Base-by-base conservation (phyloP, 2,888 invertebrate species). In the Macaria liturata region DNA sequence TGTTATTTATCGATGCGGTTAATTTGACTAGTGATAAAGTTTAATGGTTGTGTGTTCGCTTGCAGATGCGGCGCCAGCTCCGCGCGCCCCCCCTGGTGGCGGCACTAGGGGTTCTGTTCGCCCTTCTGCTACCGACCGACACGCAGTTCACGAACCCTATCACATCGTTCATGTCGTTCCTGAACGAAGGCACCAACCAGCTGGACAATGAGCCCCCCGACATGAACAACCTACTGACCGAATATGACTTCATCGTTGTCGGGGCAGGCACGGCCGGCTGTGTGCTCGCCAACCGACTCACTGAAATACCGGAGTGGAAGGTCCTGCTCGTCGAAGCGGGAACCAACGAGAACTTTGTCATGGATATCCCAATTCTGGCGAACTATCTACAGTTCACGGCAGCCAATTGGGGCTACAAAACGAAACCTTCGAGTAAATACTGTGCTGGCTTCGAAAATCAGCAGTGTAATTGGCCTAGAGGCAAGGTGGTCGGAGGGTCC, bases 231-330 rank as follows among this genome's bases (percentile, higher is more conserved):
- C 69, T 93, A 37, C 81, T 93, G 1, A 81, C 89, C 7, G 94
- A 95, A 75, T 96, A 95, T 71, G 96, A 96, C 75, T 97, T 96
- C 68, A 94, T 96, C 50, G 84, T 96, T 20, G 94, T 97, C 3
- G 97, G 97, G 1, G 96, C 96, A 0, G 97, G 97, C 3, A 96
- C 96, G 0, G 96, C 96, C 0, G 97, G 97, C 1, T 95, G 96
- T 62, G 94, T 95, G 0, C 60, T 97, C 4, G 96, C 97, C 0
- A 95, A 95, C 60, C 91, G 97, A 43, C 83, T 97, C 4, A 93
- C 94, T 0, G 96, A 96, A 84, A 93, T 95, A 64, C 91, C 94
- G 0, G 86, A 94, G 8, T 95, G 95, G 93, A 94, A 93, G 62
- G 92, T 95, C 0, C 81, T 96, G 5, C 88, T 96, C 0, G 82